Evolutionary conservation across 2,113 vertebrate genomes (phyloP).

Genomic region (Hippotragus niger): DNA sequence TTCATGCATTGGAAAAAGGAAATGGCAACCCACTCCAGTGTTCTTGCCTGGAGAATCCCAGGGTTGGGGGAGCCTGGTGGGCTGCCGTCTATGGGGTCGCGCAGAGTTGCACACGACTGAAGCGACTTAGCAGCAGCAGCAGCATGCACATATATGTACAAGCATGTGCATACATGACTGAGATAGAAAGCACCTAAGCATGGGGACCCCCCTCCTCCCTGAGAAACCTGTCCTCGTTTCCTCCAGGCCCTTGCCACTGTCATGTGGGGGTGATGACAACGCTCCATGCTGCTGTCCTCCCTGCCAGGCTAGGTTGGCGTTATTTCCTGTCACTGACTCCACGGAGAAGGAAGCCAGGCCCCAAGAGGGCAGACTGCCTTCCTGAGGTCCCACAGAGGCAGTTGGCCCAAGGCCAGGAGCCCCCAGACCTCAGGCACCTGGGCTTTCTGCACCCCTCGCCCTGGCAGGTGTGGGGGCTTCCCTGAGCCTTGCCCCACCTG

Average conservation of each 20-base stretch:
- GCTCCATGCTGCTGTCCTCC: rapidly evolving
- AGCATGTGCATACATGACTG: rapidly evolving
- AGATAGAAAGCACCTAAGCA: too few species aligned
- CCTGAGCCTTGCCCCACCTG: rapidly evolving
- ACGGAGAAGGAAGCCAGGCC: background rate
- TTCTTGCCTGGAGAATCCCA: too few species aligned
- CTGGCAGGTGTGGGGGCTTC: background rate
- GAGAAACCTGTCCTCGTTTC: rapidly evolving
- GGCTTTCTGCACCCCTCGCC: rapidly evolving
- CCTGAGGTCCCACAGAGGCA: rapidly evolving
- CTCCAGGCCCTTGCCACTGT: rapidly evolving
- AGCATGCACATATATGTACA: background rate
- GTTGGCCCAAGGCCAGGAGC: background rate
- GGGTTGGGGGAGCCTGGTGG: too few species aligned
- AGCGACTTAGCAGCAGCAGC: too few species aligned
- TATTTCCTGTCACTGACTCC: rapidly evolving
- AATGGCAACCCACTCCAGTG: too few species aligned
- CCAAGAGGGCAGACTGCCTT: too few species aligned
- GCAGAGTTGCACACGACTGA: too few species aligned
- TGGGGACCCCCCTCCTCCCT: rapidly evolving
- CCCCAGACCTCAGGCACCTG: background rate
- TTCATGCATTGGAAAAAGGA: too few species aligned
- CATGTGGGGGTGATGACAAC: rapidly evolving
- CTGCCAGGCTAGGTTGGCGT: rapidly evolving
- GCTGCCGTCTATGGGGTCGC: rapidly evolving